These are phyloP conservation scores for Cybosia mesomella DNA, from an alignment of 2,888 invertebrate species.

Conservation along the genomic window DNA sequence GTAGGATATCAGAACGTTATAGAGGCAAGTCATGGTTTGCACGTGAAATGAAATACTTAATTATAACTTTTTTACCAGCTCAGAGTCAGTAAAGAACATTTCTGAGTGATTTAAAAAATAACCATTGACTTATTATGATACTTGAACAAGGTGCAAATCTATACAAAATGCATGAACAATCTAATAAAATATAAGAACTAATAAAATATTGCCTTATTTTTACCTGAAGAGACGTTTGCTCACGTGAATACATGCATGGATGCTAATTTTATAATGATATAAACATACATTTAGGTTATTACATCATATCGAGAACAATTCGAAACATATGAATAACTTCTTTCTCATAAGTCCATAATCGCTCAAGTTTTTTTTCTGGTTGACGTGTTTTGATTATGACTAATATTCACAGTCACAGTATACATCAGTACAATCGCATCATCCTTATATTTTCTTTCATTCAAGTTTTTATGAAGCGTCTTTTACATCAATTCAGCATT, in stretches of 20 bases:
- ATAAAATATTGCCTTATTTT: neutral
- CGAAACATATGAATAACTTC: slow-evolving; percentile 26
- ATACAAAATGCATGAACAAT: neutral
- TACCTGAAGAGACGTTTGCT: slow-evolving; percentile 3
- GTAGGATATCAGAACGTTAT: too few species aligned
- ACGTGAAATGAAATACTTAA: too few species aligned
- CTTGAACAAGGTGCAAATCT: neutral
- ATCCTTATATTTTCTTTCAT: neutral
- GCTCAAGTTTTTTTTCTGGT: slow-evolving; percentile 4
- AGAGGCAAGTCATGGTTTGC: too few species aligned
- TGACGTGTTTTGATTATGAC: slow-evolving; percentile 18
- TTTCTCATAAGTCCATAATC: slow-evolving; percentile 24
- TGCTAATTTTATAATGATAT: slow-evolving; percentile 12
- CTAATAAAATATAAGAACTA: neutral
- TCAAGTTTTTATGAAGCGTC: neutral
- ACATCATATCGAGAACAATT: slow-evolving; percentile 29
- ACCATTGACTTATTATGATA: neutral
- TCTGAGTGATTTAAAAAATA: too few species aligned
- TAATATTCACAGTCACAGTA: too few species aligned
- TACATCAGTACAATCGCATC: neutral
- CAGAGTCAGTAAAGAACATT: too few species aligned
- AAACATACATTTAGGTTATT: slow-evolving; percentile 23
- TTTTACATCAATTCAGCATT: too few species aligned
- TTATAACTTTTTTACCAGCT: too few species aligned
- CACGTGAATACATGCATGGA: slow-evolving; percentile 21